Percentiles rank a stretch among this genome's conserved stretches.
Conservation (phyloP, 2,888 invertebrate genomes). For the Nomada goodeniana region DNA sequence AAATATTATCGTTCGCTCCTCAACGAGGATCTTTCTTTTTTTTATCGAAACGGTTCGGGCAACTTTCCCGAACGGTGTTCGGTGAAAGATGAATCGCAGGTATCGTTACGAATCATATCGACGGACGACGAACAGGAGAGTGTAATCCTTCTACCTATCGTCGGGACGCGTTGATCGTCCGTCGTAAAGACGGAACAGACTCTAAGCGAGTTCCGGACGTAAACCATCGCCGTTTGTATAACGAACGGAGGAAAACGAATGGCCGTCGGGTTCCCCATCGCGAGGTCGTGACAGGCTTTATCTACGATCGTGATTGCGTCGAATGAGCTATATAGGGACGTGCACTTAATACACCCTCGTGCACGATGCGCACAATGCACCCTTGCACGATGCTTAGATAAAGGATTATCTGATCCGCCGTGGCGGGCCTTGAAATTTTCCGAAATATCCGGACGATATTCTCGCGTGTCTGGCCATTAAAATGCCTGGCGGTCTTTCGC, state of each 20-base stretch:
- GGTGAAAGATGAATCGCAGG: slow-evolving; percentile 42
- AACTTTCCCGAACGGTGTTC: neutral
- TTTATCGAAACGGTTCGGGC: neutral
- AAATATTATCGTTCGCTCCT: slow-evolving; percentile 27
- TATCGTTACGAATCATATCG: slow-evolving; percentile 36
- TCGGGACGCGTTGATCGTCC: slow-evolving; percentile 39
- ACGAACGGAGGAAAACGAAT: slow-evolving; percentile 48
- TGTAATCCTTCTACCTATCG: neutral
- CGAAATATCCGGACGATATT: slow-evolving; percentile 19
- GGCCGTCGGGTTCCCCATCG: slow-evolving; percentile 20
- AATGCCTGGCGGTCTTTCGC: neutral
- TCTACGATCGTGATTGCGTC: slow-evolving; percentile 60
- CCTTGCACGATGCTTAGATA: slow-evolving; percentile 42
- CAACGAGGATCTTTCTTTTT: neutral
- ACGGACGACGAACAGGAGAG: neutral
- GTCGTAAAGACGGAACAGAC: slow-evolving; percentile 20
- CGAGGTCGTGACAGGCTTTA: slow-evolving; percentile 48
- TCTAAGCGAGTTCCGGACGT: slow-evolving; percentile 27
- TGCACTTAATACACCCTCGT: slow-evolving; percentile 61
- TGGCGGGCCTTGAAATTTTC: slow-evolving; percentile 27
- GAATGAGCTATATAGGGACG: slow-evolving; percentile 47
- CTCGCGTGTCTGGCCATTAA: neutral
- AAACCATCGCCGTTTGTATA: slow-evolving; percentile 31
- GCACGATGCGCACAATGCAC: slow-evolving; percentile 50
- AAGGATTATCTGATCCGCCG: slow-evolving; percentile 49